Evolutionary conservation across 2,888 invertebrate genomes (phyloP), one percentile per base, ranked within the genome.

Genomic region (Dascillus cervinus): DNA sequence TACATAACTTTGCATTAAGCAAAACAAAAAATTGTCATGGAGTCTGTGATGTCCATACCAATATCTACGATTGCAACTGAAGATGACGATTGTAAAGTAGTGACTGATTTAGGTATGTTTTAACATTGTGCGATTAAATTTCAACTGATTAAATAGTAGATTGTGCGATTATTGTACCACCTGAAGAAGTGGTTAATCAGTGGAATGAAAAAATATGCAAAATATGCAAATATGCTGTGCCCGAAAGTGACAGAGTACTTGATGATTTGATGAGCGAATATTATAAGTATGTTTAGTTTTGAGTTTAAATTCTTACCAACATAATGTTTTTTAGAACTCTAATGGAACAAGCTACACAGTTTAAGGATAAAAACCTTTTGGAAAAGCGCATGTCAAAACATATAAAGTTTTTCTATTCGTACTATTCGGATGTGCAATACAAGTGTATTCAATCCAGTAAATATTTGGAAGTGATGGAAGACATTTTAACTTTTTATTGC

Each of bases 391-490:
- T 48, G 13, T 30, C 41, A 5, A 43, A 37, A 6, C 56, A 56
- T 24, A 33, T 54, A 1, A 39, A 43, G 22, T 40, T 48, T 23
- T 47, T 54, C 8, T 42, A 53, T 34, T 37, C 41, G 12, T 48
- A 46, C 26, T 51, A 46, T 13, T 23, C 37, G 21, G 44, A 45
- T 27, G 29, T 44, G 11, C 39, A 46, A 9, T 11, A 28, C 6
- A 26, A 37, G 24, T 38, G 37, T 17, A 27, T 34, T 3, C 48
- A 53, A 13, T 11, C 21, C 12, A 29, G 22, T 19, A 44, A 43
- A 36, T 55, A 55, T 38, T 42, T 51, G 21, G 44, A 46, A 8
- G 32, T 44, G 28, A 54, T 55, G 52, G 55, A 55, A 22, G 49
- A 52, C 11, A 46, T 56, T 13, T 29, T 55, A 21, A 31, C 46